phyloP scores from a whole-genome alignment of 2,797 vertebrate genomes.

The Amphiprion clarkii region DNA sequence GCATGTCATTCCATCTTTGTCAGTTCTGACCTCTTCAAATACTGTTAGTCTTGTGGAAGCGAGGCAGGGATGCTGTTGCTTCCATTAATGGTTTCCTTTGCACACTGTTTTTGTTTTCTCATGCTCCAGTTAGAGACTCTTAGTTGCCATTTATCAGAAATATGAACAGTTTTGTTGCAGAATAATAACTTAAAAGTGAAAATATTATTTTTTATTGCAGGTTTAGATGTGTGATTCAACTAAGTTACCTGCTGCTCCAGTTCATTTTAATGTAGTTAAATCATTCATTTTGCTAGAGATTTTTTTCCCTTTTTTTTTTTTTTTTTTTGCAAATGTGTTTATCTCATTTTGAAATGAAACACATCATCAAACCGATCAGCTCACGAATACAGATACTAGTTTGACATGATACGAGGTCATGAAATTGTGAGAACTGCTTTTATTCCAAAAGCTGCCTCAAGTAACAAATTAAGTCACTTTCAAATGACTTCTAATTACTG shows the following conservation, averaged over 20 bases:
- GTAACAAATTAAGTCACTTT: neutral
- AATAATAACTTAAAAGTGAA: neutral
- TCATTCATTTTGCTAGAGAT: neutral
- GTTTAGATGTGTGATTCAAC: neutral
- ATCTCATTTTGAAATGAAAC: constrained; percentile 52
- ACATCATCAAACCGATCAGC: constrained; percentile 36
- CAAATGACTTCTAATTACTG: neutral
- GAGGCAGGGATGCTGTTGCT: constrained; percentile 1
- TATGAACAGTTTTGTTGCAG: neutral
- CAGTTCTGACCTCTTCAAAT: constrained; percentile 61
- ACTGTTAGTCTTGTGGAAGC: constrained; percentile 36
- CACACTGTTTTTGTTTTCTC: neutral
- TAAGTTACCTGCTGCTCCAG: neutral
- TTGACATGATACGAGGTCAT: constrained; percentile 14
- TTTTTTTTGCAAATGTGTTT: constrained; percentile 6
- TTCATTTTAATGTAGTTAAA: constrained; percentile 8
- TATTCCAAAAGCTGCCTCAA: neutral
- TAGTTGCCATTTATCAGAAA: neutral
- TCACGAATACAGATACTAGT: neutral
- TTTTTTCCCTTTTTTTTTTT: neutral
- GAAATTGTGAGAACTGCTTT: constrained; percentile 2
- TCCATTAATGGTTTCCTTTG: constrained; percentile 28
- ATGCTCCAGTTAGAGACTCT: neutral
- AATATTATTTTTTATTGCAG: neutral
- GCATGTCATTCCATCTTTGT: constrained; percentile 61